Evolutionary conservation across 1,140 invertebrate genomes (phyloP).

Genomic region (Drosophila chauvacae): DNA sequence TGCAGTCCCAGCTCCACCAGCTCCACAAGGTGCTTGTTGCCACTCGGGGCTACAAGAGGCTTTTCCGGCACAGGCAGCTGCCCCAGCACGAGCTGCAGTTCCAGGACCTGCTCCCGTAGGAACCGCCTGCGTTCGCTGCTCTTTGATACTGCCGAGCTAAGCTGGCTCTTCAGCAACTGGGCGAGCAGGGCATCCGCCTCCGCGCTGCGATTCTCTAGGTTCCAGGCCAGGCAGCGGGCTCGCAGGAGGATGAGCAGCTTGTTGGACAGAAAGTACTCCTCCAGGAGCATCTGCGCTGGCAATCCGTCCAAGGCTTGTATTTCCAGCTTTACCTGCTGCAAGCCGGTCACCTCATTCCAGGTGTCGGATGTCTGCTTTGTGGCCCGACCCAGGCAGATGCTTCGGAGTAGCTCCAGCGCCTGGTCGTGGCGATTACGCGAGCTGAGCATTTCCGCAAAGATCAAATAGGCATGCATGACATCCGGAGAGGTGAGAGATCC

Average conservation of each 20-base stretch:
- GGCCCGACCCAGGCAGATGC: conserved; percentile 2
- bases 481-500: conserved; percentile 6
- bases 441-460: conserved; percentile 66
- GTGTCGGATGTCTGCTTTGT: not conserved
- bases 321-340: not conserved
- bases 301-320: not conserved
- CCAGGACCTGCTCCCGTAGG: conserved; percentile 85
- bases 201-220: conserved; percentile 74
- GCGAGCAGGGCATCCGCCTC: conserved; percentile 80
- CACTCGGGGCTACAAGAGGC: conserved; percentile 20
- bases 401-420: conserved; percentile 40
- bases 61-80: conserved; percentile 65
- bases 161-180: conserved; percentile 53
- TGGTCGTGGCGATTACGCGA: not conserved
- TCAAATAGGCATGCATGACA: conserved; percentile 46
- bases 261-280: conserved; percentile 53
- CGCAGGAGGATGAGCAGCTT: conserved; percentile 36
- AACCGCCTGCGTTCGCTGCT: conserved; percentile 28
- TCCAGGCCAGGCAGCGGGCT: conserved; percentile 37
- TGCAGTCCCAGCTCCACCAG: conserved; percentile 81
- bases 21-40: conserved; percentile 64
- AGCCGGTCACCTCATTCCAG: not conserved
- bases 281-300: conserved; percentile 32
- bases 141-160: conserved; percentile 3
- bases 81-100: conserved; percentile 82